Evolutionary conservation across 2,888 invertebrate genomes (phyloP).

Genomic region (Tanypteryx hageni): DNA sequence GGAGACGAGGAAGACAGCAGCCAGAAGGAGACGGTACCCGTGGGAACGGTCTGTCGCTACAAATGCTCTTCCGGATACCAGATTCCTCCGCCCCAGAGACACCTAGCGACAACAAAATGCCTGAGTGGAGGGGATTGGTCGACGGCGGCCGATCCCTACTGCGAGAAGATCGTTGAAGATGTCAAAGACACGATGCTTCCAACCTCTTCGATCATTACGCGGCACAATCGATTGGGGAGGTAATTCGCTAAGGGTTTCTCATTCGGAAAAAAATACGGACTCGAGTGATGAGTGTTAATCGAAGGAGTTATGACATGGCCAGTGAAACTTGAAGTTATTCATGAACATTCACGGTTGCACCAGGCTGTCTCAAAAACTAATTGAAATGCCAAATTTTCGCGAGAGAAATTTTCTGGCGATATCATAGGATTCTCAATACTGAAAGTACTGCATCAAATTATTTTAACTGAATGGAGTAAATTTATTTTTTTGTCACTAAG

Average conservation of each 20-base stretch:
- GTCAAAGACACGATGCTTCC: constrained; percentile 52
- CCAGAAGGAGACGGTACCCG: not conserved
- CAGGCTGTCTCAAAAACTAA: not conserved
- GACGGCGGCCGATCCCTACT: constrained; percentile 39
- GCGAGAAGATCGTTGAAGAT: constrained; percentile 56
- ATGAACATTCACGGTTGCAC: not conserved
- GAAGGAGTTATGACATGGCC: not conserved
- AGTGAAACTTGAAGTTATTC: not conserved
- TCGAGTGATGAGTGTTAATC: not conserved
- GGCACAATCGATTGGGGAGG: constrained; percentile 33
- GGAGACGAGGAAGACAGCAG: constrained; percentile 51
- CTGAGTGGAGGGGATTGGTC: constrained; percentile 57
- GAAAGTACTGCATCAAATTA: not conserved
- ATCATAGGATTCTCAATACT: not conserved
- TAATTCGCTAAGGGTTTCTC: not conserved
- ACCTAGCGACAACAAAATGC: constrained; percentile 47
- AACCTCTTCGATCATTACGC: not conserved
- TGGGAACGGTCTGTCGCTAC: constrained; percentile 40
- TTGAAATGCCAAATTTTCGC: not conserved
- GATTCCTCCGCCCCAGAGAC: constrained; percentile 50
- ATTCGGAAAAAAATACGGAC: not conserved
- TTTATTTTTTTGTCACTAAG: not conserved
- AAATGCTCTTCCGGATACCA: constrained; percentile 46
- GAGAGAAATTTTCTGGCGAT: not conserved
- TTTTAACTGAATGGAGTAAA: not conserved